These are phyloP conservation scores for Cynoglossus semilaevis DNA, from an alignment of 2,113 vertebrate genomes.

Conservation along the genomic window DNA sequence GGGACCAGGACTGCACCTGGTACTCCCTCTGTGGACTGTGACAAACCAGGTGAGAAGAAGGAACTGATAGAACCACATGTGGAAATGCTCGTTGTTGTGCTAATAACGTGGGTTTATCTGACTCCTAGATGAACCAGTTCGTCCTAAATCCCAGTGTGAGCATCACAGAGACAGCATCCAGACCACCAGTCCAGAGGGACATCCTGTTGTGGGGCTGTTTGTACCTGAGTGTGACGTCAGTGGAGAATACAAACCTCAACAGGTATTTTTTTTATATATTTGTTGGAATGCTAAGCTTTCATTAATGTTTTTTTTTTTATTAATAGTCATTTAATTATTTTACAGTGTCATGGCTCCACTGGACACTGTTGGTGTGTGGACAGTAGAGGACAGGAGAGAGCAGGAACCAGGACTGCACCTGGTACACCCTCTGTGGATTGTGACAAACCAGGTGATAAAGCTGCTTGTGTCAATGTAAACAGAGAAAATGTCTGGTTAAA, in stretches of 20 bases:
- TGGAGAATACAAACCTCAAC: not conserved
- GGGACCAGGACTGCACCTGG: slow-evolving; percentile 77
- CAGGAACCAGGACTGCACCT: not conserved
- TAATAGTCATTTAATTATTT: not conserved
- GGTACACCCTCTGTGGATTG: not conserved
- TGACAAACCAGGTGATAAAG: not conserved
- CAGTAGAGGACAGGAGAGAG: slow-evolving; percentile 70
- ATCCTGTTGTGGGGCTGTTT: not conserved
- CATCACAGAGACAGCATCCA: not conserved
- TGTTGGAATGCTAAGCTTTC: no score
- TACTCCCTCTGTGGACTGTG: slow-evolving; percentile 55
- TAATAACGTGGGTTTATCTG: not conserved
- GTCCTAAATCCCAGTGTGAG: not conserved
- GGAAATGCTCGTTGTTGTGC: not conserved
- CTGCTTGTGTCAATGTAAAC: no score
- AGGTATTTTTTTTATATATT: not conserved
- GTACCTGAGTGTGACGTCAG: not conserved
- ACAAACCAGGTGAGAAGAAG: slow-evolving; percentile 36
- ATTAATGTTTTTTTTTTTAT: not conserved
- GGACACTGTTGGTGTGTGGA: slow-evolving; percentile 89
- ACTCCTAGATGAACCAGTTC: slow-evolving; percentile 9
- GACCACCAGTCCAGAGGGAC: not conserved
- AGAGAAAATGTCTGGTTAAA: no score
- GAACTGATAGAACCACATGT: not conserved
- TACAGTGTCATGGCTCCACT: slow-evolving; percentile 78